Conservation (phyloP, 2,888 invertebrate genomes). For the Scelioninae gen. 1 region DNA sequence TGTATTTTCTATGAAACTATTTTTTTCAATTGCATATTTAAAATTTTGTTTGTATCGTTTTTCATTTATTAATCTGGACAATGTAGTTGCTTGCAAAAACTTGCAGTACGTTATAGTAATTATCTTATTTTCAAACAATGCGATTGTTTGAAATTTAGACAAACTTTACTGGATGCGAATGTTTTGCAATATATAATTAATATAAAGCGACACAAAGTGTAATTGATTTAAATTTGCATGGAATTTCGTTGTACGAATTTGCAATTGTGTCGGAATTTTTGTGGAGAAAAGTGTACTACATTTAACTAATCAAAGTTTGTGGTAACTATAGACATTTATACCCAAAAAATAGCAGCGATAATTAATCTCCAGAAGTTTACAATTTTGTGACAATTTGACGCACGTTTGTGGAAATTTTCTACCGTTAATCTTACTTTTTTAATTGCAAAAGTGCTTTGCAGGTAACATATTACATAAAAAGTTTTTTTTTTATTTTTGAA, state of each 20-base stretch:
- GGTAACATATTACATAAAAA: too few species aligned
- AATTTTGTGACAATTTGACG: constrained; percentile 12
- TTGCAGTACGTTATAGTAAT: constrained; percentile 35
- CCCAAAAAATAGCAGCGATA: background rate
- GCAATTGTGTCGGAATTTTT: constrained; percentile 27
- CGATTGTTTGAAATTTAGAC: constrained; percentile 39
- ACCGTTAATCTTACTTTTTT: background rate
- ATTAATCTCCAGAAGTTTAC: background rate
- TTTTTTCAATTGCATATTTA: background rate
- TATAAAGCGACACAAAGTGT: constrained; percentile 34
- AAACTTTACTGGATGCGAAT: constrained; percentile 35
- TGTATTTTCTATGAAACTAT: background rate
- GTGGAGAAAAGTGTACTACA: constrained; percentile 18
- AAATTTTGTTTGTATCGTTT: background rate
- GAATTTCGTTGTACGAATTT: constrained; percentile 23
- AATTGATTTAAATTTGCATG: constrained; percentile 48
- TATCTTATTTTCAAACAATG: constrained; percentile 37
- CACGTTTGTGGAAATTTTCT: background rate
- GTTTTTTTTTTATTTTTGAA: background rate
- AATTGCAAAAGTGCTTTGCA: constrained; percentile 14
- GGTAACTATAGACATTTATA: constrained; percentile 62
- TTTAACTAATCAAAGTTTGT: constrained; percentile 29
- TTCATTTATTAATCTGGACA: constrained; percentile 11
- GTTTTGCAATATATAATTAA: constrained; percentile 51
- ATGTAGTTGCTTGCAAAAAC: constrained; percentile 58